Percentiles rank a stretch among this genome's conserved stretches.
phyloP scores from a whole-genome alignment of 2,888 invertebrate genomes.

The Rhagonycha lutea region DNA sequence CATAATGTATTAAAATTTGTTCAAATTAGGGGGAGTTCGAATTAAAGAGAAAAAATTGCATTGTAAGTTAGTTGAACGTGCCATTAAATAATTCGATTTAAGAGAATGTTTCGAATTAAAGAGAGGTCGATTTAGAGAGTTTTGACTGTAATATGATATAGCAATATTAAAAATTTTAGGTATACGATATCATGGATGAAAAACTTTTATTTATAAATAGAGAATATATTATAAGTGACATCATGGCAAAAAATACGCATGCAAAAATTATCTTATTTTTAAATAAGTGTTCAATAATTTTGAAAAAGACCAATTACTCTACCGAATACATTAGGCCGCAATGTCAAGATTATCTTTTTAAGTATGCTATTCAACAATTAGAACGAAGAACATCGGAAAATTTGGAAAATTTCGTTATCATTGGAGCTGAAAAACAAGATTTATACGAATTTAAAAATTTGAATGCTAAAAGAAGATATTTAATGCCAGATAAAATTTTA shows the following conservation, averaged over 20 bases:
- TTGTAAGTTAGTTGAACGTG: no score
- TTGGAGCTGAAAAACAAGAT: neutral
- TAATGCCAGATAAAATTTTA: neutral
- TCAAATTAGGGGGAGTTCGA: no score
- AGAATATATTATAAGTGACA: neutral
- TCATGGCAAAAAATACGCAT: neutral
- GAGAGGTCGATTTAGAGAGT: no score
- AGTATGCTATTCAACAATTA: neutral
- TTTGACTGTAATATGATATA: no score
- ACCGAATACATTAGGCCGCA: neutral
- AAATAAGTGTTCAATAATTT: neutral
- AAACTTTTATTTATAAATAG: neutral
- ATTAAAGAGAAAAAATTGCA: no score
- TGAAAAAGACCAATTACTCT: neutral
- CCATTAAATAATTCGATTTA: no score
- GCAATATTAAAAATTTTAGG: constrained; percentile 2
- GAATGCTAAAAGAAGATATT: neutral
- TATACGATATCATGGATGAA: neutral
- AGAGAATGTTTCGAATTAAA: no score
- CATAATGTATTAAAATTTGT: no score
- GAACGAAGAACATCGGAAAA: neutral
- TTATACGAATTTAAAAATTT: neutral
- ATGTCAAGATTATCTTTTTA: neutral
- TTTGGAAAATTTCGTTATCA: neutral
- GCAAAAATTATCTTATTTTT: constrained; percentile 2